Percentiles rank a stretch among this genome's conserved stretches.
Conservation (phyloP, 2,113 vertebrate genomes). For the Paracanthobrama guichenoti region DNA sequence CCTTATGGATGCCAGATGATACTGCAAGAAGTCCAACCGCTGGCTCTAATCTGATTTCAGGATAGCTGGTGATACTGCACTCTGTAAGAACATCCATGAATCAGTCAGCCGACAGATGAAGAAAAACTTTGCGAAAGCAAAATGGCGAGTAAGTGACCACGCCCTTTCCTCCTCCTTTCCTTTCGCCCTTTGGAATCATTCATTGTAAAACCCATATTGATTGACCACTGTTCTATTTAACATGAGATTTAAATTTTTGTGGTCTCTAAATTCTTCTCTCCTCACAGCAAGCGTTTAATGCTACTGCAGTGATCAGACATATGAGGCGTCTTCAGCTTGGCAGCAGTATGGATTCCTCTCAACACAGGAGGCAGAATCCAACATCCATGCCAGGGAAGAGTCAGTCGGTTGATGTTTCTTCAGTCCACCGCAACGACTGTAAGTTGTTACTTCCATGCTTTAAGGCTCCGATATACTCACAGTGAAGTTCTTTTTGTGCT, state of each 20-base stretch:
- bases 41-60: conserved; percentile 73
- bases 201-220: too few relatives aligned
- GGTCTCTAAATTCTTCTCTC: neutral
- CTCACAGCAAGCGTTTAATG: conserved; percentile 95
- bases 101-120: conserved; percentile 98
- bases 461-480: too few relatives aligned
- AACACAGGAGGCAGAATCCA: conserved; percentile 73
- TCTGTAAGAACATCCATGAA: conserved; percentile 96
- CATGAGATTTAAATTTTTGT: neutral
- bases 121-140: conserved; percentile 99
- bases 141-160: conserved; percentile 91
- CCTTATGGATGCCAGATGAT: neutral
- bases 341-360: conserved; percentile 77
- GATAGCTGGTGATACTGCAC: conserved; percentile 96
- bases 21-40: neutral
- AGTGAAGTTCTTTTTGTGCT: too few relatives aligned
- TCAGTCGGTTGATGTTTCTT: conserved; percentile 80
- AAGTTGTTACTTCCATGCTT: conserved; percentile 68
- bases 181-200: too few relatives aligned
- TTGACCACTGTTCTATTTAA: too few relatives aligned
- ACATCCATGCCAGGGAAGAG: conserved; percentile 77
- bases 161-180: neutral
- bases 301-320: conserved; percentile 95
- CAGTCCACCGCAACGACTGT: conserved; percentile 84
- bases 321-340: conserved; percentile 95